Conservation (phyloP, 2,113 vertebrate genomes). For the Probosciger aterrimus region DNA sequence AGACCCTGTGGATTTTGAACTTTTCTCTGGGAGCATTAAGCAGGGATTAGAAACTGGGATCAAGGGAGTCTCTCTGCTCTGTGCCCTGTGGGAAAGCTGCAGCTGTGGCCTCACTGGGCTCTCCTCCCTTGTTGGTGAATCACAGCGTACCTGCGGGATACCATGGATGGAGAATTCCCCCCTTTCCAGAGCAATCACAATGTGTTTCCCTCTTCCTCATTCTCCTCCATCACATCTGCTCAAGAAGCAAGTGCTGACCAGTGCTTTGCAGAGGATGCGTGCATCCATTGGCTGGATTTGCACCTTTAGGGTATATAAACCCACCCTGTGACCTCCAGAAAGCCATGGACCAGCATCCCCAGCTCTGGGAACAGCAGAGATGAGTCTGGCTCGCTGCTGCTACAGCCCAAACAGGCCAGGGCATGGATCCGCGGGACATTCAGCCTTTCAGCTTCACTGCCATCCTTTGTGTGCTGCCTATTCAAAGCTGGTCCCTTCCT, state of each 20-base stretch:
- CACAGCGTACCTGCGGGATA: accelerated
- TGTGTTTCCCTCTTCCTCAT: not conserved
- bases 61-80: not conserved
- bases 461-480: not conserved
- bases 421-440: not conserved
- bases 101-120: not conserved
- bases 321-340: not conserved
- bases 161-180: not conserved
- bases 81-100: not conserved
- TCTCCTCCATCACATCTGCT: not conserved
- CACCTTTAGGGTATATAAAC: not conserved
- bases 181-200: not conserved
- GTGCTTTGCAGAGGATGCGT: not conserved
- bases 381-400: not conserved
- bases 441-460: constrained; percentile 39
- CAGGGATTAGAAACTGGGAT: not conserved
- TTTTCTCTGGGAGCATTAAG: not conserved
- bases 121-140: not conserved
- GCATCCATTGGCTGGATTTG: not conserved
- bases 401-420: not conserved
- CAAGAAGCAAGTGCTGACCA: not conserved
- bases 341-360: not conserved
- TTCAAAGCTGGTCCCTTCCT: not conserved
- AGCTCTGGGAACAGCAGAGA: not conserved
- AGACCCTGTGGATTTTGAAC: constrained; percentile 34